Evolutionary conservation across 2,888 invertebrate species (phyloP).

Genomic region (Sylvicola cinctus): DNA sequence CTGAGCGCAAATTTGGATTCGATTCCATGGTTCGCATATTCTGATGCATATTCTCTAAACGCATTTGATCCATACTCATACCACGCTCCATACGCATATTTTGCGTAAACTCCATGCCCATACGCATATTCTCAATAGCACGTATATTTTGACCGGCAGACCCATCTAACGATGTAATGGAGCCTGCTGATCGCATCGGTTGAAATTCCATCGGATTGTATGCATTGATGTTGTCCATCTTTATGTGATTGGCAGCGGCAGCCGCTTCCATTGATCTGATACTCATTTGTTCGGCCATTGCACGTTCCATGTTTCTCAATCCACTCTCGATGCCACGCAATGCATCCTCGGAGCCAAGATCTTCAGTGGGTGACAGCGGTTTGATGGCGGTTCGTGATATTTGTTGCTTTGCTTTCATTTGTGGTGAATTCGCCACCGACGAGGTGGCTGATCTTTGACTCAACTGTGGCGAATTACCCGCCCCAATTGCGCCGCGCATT

Average conservation of each 20-base stretch:
- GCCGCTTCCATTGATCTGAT: constrained; percentile 20
- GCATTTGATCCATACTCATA: constrained; percentile 11
- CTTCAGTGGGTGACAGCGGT: constrained; percentile 19
- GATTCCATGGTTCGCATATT: constrained; percentile 10
- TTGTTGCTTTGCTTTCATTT: constrained; percentile 3
- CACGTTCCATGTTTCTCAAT: constrained; percentile 25
- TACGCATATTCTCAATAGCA: constrained; percentile 8
- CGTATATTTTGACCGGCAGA: constrained; percentile 9
- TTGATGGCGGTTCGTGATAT: constrained; percentile 3
- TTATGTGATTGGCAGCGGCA: constrained; percentile 7
- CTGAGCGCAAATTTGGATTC: constrained; percentile 9
- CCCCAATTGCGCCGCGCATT: constrained; percentile 6
- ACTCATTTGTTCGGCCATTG: constrained; percentile 27
- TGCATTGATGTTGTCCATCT: constrained; percentile 6
- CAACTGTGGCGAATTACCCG: constrained; percentile 9
- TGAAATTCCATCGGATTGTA: constrained; percentile 10
- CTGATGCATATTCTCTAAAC: constrained; percentile 8
- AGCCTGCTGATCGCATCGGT: constrained; percentile 9
- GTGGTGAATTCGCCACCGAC: constrained; percentile 9
- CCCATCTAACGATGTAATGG: constrained; percentile 10
- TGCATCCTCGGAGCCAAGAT: constrained; percentile 25
- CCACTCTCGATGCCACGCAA: constrained; percentile 25
- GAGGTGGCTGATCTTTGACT: constrained; percentile 8
- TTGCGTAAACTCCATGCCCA: constrained; percentile 6
- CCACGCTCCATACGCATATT: constrained; percentile 14